These are phyloP conservation scores for Cygnus atratus DNA, from an alignment of 2,113 vertebrate species.

Conservation along the genomic window DNA sequence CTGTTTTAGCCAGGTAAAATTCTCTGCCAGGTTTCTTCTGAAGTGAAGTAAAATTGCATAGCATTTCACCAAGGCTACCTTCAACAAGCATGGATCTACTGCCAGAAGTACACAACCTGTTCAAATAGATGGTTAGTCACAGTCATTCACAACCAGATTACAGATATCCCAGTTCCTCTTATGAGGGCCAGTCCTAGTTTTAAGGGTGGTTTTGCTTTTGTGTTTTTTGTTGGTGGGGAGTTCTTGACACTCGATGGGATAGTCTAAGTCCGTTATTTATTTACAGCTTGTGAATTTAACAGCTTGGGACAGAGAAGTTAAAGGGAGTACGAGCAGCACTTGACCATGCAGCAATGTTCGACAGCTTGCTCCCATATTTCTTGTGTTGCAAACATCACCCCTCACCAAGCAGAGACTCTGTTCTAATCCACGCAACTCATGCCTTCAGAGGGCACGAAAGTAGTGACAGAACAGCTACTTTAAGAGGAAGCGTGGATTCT, in stretches of 20 bases:
- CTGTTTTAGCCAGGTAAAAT: background rate
- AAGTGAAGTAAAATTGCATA: slow-evolving; percentile 38
- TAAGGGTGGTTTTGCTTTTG: background rate
- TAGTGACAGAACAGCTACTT: background rate
- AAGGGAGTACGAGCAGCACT: background rate
- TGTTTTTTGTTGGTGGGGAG: background rate
- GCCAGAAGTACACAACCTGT: slow-evolving; percentile 41
- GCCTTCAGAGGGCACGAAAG: background rate
- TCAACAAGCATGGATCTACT: slow-evolving; percentile 6
- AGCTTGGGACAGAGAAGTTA: background rate
- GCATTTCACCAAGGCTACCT: slow-evolving; percentile 46
- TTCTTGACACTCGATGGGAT: background rate
- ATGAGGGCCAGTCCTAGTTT: background rate
- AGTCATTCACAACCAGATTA: background rate
- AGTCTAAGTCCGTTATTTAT: background rate
- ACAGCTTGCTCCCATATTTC: background rate
- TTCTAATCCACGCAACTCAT: background rate
- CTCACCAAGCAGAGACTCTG: background rate
- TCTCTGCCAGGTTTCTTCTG: background rate
- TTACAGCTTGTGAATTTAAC: background rate
- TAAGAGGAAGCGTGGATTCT: background rate
- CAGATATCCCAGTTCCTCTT: slow-evolving; percentile 29
- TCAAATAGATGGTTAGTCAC: slow-evolving; percentile 61
- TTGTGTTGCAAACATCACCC: background rate
- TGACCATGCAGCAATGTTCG: rapidly evolving